phyloP scores from a whole-genome alignment of 2,113 vertebrate species.

The Thalassarche chlororhynchos region DNA sequence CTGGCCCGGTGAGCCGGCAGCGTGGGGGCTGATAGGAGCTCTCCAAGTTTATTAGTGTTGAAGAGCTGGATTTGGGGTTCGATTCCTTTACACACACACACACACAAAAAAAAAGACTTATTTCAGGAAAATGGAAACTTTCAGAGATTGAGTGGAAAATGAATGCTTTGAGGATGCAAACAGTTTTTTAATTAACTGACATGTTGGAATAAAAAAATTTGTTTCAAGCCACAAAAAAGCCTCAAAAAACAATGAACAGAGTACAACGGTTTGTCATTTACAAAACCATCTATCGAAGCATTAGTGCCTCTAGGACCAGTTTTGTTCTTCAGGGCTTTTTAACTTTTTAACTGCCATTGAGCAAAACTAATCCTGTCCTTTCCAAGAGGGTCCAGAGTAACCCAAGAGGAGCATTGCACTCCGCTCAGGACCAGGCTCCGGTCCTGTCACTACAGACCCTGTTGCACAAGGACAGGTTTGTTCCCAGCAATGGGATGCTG shows the following conservation, averaged over 20 bases:
- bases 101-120: background rate
- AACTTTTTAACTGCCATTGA: background rate
- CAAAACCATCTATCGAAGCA: rapidly evolving
- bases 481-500: background rate
- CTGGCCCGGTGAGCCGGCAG: background rate
- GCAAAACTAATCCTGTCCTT: background rate
- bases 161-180: background rate
- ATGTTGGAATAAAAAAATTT: background rate
- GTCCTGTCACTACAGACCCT: rapidly evolving
- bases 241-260: background rate
- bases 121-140: background rate
- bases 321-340: background rate
- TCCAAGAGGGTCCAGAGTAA: background rate
- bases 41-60: background rate
- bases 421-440: background rate
- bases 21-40: rapidly evolving
- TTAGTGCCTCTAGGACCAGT: background rate
- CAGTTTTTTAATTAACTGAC: background rate
- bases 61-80: background rate
- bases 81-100: background rate
- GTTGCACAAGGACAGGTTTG: background rate
- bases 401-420: background rate
- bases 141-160: background rate
- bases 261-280: background rate
- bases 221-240: background rate